Conservation (phyloP, 2,888 invertebrate species). For the Deroplatys truncata region DNA sequence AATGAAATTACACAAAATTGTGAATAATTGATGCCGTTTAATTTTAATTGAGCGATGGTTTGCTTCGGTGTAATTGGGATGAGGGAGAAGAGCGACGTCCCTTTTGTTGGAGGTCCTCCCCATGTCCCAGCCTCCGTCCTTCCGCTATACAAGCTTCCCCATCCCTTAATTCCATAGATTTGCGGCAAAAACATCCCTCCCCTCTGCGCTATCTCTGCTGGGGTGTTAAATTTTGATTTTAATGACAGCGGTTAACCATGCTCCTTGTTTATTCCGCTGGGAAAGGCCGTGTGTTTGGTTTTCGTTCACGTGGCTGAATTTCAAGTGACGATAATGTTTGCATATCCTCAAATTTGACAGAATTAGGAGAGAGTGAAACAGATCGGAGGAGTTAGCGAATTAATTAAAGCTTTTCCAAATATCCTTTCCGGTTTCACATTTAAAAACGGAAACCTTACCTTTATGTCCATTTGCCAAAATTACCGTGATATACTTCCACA, state of each 20-base stretch:
- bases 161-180: background rate
- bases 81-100: background rate
- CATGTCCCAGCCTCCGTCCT: background rate
- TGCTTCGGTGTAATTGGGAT: conserved; percentile 15
- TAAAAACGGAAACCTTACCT: background rate
- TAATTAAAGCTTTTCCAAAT: background rate
- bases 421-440: background rate
- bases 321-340: background rate
- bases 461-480: background rate
- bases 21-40: conserved; percentile 34
- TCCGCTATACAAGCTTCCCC: background rate
- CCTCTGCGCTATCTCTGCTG: background rate
- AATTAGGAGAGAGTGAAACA: background rate
- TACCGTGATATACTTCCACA: no score
- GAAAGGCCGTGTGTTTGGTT: background rate
- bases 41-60: conserved; percentile 35
- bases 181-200: background rate
- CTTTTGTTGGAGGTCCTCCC: conserved; percentile 7
- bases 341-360: background rate
- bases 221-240: background rate
- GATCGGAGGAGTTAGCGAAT: background rate
- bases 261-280: background rate
- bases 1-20: conserved; percentile 33
- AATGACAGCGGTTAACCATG: background rate
- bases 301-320: background rate